Evolutionary conservation across 1,140 invertebrate species (phyloP).

Genomic region (Manduca sexta): DNA sequence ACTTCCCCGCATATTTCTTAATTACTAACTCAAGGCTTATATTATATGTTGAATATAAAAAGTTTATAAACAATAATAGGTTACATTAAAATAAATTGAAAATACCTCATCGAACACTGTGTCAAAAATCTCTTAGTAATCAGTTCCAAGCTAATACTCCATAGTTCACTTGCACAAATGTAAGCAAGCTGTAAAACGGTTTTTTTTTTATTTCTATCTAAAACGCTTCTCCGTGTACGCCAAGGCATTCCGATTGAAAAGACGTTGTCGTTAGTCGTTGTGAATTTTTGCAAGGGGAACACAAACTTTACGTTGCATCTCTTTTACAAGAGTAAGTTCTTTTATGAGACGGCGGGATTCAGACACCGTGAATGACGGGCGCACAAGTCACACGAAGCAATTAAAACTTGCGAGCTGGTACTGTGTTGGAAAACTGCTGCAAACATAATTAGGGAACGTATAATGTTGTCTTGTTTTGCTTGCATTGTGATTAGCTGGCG

Average conservation of each 20-base stretch:
- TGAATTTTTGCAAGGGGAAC: conserved; percentile 17
- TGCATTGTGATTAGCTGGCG: conserved; percentile 4
- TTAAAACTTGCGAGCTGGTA: conserved; percentile 27
- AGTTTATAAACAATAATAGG: no score
- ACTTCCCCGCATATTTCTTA: no score
- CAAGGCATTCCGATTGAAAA: conserved; percentile 17
- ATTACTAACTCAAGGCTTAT: no score
- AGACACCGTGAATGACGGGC: conserved; percentile 21
- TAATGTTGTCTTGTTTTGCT: conserved; percentile 4
- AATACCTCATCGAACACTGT: no score
- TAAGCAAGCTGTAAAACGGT: background rate
- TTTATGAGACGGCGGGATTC: conserved; percentile 24
- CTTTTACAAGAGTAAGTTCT: conserved; percentile 25
- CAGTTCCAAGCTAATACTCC: no score
- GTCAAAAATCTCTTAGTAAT: no score
- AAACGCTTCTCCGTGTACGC: conserved; percentile 5
- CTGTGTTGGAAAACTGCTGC: conserved; percentile 10
- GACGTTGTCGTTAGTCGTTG: conserved; percentile 7
- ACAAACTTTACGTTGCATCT: conserved; percentile 20
- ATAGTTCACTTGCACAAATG: no score
- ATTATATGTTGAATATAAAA: no score
- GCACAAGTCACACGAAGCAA: conserved; percentile 21
- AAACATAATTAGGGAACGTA: conserved; percentile 23
- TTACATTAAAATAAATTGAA: no score
- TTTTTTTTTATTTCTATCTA: background rate